Base-by-base conservation (phyloP, 2,113 vertebrate genomes). In the Aspidoscelis tigris region DNA sequence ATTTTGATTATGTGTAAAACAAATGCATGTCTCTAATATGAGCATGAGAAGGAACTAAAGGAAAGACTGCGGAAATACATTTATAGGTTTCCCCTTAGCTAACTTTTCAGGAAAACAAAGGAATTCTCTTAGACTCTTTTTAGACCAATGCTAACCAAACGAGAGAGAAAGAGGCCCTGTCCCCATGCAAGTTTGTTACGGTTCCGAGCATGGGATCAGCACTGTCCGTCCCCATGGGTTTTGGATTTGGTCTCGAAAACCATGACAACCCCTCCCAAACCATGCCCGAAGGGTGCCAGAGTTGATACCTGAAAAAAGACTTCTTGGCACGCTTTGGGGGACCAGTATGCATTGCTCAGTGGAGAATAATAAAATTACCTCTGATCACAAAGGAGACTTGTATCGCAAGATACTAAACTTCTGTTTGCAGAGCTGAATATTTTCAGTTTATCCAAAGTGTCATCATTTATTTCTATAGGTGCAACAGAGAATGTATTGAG, bases 401-500 rank as follows among this genome's bases (percentile, higher is more conserved):
- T 55, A 55, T 71, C n/a, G 71, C 50, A 71, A 71, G n/a, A 58
- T 39, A 26, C 11, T 71, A 24, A 71, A 58, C 5, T 24, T 50
- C 39, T 14, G 47, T 71, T 44, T 81, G 20, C n/a, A 70, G 47
- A 39, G 66, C 79, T 39, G 50, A 47, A 80, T 20, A 33, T n/a
- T 81, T 71, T 55, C 43, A 55, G 12, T 53, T 58, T 71, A 24
- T 81, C 73, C 33, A 55, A 10, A 3, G 6, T 9, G 21, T 41
- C n/a, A 71, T 55, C 33, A 64, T 64, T 81, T 80, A 12, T 70
- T 71, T 55, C 47, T 71, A 71, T 64, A 80, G 71, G 7, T 12
- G 71, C 5, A 85, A 71, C 82, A 77, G 41, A 77, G 53, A 64
- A 84, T 70, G 39, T 18, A 22, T 78, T 5, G 53, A 84, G 33